Base-by-base conservation (phyloP, 2,888 invertebrate species). In the Acholoe squamosa region DNA sequence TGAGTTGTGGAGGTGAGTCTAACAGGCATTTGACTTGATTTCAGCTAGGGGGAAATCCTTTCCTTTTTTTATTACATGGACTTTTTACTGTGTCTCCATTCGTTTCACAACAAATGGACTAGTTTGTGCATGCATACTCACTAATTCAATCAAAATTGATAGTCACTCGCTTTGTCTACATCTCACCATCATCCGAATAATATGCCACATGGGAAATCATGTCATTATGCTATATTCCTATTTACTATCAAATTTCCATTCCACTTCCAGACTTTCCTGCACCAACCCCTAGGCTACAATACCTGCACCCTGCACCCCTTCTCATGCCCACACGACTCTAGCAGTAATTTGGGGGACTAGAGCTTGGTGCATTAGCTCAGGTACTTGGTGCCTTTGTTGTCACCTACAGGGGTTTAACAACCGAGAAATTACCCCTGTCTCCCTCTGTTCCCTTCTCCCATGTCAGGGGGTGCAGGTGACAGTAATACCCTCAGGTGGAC, bases 401-500 rank as follows among this genome's bases (percentile, higher is more conserved):
- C 31, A 5, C 14, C 71, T 25, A 71, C 31, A 61, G 71, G 71
- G 71, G 31, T 28, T 71, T n/a, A 71, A 71, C 25, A 28, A 25
- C 28, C 71, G 71, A 14, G 25, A 71, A 71, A 71, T 71, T 71
- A 28, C 14, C 71, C 31, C 28, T 71, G 71, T 28, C 71, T 28
- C 19, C 71, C 25, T 19, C 71, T n/a, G 14, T 28, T 16, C 14
- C 28, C 71, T 22, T 71, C 31, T 71, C 28, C 31, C 71, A 25
- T 71, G 71, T 71, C 71, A 61, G 61, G 19, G 61, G n/a, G 61
- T 61, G 61, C 61, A 61, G 22, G 61, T 0, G 19, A n/a, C 61
- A n/a, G n/a, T 14, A 61, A 61, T 61, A 61, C n/a, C 61, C 61
- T n/a, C 61, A n/a, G 61, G 61, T 61, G 28, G 28, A 71, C 71